Percentiles rank a stretch among this genome's conserved stretches.
Conservation (phyloP, 2,888 invertebrate species). For the Nomada hirtipes region DNA sequence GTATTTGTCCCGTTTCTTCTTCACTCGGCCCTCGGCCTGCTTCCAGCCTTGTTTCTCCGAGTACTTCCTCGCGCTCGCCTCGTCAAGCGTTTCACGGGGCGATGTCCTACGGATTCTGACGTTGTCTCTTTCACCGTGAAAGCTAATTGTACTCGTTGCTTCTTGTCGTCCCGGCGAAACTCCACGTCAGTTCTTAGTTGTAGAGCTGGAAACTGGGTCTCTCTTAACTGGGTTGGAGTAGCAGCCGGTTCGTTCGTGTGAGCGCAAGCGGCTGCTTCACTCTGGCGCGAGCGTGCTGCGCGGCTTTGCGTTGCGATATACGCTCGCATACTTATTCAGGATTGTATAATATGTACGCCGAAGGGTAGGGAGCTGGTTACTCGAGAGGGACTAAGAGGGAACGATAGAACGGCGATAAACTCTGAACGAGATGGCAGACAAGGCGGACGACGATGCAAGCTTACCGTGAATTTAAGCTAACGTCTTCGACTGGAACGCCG, state of each 20-base stretch:
- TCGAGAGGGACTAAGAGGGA: not conserved
- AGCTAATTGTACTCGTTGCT: constrained; percentile 71
- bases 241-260: constrained; percentile 23
- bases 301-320: constrained; percentile 26
- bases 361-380: not conserved
- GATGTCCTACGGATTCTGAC: constrained; percentile 45
- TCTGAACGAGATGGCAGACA: not conserved
- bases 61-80: constrained; percentile 24
- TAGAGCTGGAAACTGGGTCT: constrained; percentile 62
- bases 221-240: constrained; percentile 58
- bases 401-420: not conserved
- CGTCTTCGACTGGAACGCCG: constrained; percentile 66
- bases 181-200: constrained; percentile 63
- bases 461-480: constrained; percentile 63
- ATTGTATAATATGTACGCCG: constrained; percentile 13
- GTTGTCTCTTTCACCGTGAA: constrained; percentile 58
- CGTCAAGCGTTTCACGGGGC: constrained; percentile 1
- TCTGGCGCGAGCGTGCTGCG: not conserved
- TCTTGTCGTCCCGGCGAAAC: constrained; percentile 59
- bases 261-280: constrained; percentile 14
- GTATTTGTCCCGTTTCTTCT: not conserved
- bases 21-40: not conserved
- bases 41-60: constrained; percentile 42
- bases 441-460: constrained; percentile 20
- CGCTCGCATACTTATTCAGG: constrained; percentile 28